phyloP scores from a whole-genome alignment of 2,797 vertebrate genomes.

The Phaenicophaeus curvirostris region DNA sequence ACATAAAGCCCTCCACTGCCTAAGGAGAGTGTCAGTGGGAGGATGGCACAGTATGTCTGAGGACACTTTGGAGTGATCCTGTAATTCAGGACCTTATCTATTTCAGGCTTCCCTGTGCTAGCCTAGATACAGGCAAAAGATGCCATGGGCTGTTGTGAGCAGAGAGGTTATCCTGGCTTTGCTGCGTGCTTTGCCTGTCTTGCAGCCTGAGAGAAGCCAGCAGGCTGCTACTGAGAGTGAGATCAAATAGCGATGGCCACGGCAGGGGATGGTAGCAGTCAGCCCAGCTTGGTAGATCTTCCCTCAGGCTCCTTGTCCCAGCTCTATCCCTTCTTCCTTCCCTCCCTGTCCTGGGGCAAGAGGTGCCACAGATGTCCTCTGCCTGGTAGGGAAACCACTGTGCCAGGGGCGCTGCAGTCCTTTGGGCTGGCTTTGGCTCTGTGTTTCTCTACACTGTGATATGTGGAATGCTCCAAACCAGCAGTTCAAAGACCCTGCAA shows the following conservation, averaged over 20 bases:
- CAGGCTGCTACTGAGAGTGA: not conserved
- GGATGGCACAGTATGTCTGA: not conserved
- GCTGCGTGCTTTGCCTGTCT: not conserved
- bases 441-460: not conserved
- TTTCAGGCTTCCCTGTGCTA: constrained; percentile 1
- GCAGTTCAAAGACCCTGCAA: not conserved
- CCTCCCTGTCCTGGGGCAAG: not conserved
- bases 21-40: not conserved
- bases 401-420: accelerated
- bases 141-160: not conserved
- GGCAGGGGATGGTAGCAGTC: not conserved
- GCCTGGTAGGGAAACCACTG: not conserved
- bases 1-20: not conserved
- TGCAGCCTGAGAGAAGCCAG: not conserved
- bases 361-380: not conserved
- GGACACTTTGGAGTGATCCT: not conserved
- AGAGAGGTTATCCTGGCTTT: constrained; percentile 29
- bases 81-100: not conserved
- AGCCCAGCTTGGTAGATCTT: not conserved
- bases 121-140: not conserved
- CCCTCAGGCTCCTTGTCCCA: not conserved
- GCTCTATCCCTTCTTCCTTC: not conserved
- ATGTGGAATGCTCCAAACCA: not conserved
- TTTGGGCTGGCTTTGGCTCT: not conserved
- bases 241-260: not conserved